phyloP scores from a whole-genome alignment of 2,888 invertebrate genomes.

The Desoria tigrina region DNA sequence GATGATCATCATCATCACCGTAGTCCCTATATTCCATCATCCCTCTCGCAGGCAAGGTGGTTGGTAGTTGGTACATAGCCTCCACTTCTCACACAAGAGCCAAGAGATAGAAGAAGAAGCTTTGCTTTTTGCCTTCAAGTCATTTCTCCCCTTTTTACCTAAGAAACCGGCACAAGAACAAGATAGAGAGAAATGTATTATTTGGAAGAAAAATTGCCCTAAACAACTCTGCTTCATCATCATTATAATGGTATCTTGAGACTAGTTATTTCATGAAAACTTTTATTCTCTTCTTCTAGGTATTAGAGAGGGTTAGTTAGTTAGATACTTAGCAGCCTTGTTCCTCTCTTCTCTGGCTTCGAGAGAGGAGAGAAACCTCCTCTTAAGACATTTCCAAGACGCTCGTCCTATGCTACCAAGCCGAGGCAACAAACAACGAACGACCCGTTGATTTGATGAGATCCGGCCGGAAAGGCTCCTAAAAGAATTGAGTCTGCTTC shows the following conservation, averaged over 20 bases:
- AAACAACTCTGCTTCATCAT: conserved; percentile 44
- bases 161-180: conserved; percentile 37
- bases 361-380: too few relatives aligned
- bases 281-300: conserved; percentile 13
- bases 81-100: background rate
- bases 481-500: conserved; percentile 10
- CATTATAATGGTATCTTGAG: conserved; percentile 32
- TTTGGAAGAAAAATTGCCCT: conserved; percentile 47
- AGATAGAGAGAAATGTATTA: too few relatives aligned
- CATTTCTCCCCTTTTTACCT: conserved; percentile 40
- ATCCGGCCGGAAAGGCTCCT: conserved; percentile 21
- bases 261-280: conserved; percentile 39
- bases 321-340: too few relatives aligned
- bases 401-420: too few relatives aligned
- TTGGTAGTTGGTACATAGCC: conserved; percentile 12
- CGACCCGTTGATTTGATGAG: conserved; percentile 16
- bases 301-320: conserved; percentile 7
- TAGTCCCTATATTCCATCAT: background rate
- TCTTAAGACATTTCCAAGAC: too few relatives aligned
- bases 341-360: too few relatives aligned
- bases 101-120: too few relatives aligned
- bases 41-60: background rate
- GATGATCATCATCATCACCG: conserved; percentile 2
- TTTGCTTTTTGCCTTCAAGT: conserved; percentile 40
- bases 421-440: background rate